phyloP scores from a whole-genome alignment of 2,797 vertebrate species.

The Australoheros facetus region DNA sequence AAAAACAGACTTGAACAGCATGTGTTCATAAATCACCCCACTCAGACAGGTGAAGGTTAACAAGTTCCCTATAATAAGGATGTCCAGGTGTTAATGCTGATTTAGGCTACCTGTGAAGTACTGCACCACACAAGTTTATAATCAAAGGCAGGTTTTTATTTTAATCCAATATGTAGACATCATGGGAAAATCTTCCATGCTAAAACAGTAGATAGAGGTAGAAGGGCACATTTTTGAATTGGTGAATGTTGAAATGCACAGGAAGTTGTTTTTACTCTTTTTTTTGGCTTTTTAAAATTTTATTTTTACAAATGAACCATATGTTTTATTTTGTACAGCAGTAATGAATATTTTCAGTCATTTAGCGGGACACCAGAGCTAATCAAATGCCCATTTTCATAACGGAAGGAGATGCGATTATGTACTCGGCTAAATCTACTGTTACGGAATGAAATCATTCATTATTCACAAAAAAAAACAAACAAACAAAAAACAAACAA shows the following conservation, averaged over 20 bases:
- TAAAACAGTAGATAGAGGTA: slow-evolving; percentile 69
- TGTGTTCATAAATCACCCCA: neutral
- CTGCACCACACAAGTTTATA: slow-evolving; percentile 38
- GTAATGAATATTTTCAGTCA: slow-evolving; percentile 39
- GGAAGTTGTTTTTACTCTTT: slow-evolving; percentile 13
- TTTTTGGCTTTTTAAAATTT: neutral
- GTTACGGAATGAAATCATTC: slow-evolving; percentile 41
- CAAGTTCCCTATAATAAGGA: neutral
- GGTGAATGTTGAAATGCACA: slow-evolving; percentile 44
- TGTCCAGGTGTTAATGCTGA: neutral
- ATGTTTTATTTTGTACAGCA: slow-evolving; percentile 61
- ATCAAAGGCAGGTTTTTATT: slow-evolving; percentile 67
- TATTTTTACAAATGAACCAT: slow-evolving; percentile 33
- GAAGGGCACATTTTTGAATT: slow-evolving; percentile 46
- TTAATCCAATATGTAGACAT: slow-evolving; percentile 63
- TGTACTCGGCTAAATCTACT: slow-evolving; percentile 47
- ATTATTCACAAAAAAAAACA: slow-evolving; percentile 48
- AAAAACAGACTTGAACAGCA: neutral
- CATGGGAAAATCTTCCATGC: slow-evolving; percentile 57
- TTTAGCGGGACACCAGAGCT: slow-evolving; percentile 30
- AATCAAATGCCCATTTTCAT: slow-evolving; percentile 29
- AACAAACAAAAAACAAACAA: too few species aligned
- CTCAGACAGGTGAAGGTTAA: neutral
- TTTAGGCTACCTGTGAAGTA: slow-evolving; percentile 31
- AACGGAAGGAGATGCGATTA: slow-evolving; percentile 12